phyloP scores from a whole-genome alignment of 1,140 invertebrate genomes.

The Tetramorium parvispinum region DNA sequence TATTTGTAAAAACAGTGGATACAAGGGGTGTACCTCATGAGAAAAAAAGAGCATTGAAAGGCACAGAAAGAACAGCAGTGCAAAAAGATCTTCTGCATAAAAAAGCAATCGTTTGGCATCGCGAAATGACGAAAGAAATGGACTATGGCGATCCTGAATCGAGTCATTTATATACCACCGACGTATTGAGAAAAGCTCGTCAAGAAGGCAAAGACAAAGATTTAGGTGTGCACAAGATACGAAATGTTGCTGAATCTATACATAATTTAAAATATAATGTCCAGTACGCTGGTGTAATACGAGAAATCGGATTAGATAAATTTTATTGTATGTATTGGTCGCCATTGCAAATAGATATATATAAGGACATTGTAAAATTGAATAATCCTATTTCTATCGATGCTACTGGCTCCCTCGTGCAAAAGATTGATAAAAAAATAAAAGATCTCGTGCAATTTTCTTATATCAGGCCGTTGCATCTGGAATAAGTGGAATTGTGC shows the following conservation, averaged over 20 bases:
- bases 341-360: conserved; percentile 13
- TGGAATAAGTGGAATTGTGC: not conserved
- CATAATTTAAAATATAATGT: conserved; percentile 30
- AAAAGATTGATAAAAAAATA: not conserved
- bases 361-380: not conserved
- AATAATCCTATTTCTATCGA: conserved; percentile 9
- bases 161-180: not conserved
- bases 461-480: conserved; percentile 25
- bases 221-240: conserved; percentile 8
- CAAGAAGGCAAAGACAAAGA: conserved; percentile 32
- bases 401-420: not conserved
- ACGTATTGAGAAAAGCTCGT: conserved; percentile 9
- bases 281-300: conserved; percentile 3
- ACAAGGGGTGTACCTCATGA: conserved; percentile 3
- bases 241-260: conserved; percentile 1
- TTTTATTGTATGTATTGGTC: conserved; percentile 40
- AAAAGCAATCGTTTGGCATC: conserved; percentile 19
- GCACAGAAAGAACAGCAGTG: not conserved
- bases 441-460: conserved; percentile 3
- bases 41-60: conserved; percentile 13
- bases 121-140: not conserved
- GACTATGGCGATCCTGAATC: conserved; percentile 25
- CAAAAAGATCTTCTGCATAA: conserved; percentile 4
- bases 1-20: not conserved
- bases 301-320: conserved; percentile 31